Base-by-base conservation (phyloP, 1,140 invertebrate genomes). In the Lasaia peninsularis region DNA sequence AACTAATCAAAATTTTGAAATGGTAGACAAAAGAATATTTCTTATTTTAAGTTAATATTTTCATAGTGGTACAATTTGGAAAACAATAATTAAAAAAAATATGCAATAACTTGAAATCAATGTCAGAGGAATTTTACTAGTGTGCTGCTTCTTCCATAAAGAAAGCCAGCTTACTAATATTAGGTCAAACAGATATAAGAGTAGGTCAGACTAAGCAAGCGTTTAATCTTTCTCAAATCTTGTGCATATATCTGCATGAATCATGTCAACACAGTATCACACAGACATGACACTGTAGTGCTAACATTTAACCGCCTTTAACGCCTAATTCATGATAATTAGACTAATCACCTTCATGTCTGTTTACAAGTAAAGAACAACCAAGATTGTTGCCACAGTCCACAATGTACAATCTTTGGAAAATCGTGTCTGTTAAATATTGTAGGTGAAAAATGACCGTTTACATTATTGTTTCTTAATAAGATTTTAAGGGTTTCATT, bases 391-490 rank as follows among this genome's bases (percentile, higher is more conserved):
- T 28, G 60, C 56, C 60, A 55, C 62, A 60, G 24, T 32, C 51
- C 14, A 62, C 37, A 55, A 88, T 88, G 85, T 70, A 70, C 66
- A 83, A 80, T 54, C 68, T 82, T 65, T 83, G 80, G 80, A 79
- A 73, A 73, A 78, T 78, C 61, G 50, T 83, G 50, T 67, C 61
- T 18, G 65, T 62, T 55, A 79, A 77, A 79, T 73, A 71, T 62
- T 74, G 80, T 82, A 62, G 20, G 44, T 66, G 72, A 69, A 53
- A 56, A 71, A 40, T 61, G 54, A 31, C n/a, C 57, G 54, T 56
- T 49, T 33, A 10, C 56, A 50, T 34, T 33, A 34, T 48, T 59
- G 18, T 52, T n/a, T 61, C 49, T 60, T 37, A 61, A 44, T 21
- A 34, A 10, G 28, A 10, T 32, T 16, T 35, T 52, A 14, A 55